A percentile compares a stretch with the other conserved stretches of the same genome.
Evolutionary conservation across 2,113 vertebrate genomes (phyloP).

Genomic region (Catharus minimus): DNA sequence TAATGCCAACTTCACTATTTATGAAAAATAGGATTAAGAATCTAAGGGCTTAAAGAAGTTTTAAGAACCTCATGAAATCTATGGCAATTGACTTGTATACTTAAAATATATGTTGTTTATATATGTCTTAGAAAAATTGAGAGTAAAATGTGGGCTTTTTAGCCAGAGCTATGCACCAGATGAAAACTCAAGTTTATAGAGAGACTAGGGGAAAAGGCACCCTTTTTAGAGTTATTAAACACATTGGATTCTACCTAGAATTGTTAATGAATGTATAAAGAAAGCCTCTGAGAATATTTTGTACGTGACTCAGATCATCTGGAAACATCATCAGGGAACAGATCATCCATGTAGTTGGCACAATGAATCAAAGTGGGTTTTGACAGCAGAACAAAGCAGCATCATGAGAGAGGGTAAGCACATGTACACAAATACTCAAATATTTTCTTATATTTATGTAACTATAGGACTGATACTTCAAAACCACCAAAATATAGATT

Average conservation of each 20-base stretch:
- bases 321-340: slow-evolving; percentile 42
- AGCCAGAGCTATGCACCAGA: not conserved
- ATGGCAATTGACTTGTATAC: not conserved
- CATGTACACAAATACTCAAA: not conserved
- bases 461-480: not conserved
- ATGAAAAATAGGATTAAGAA: not conserved
- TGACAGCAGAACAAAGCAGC: slow-evolving; percentile 45
- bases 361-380: slow-evolving; percentile 40
- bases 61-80: not conserved
- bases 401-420: not conserved
- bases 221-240: not conserved
- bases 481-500: not conserved
- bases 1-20: not conserved
- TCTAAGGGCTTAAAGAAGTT: not conserved
- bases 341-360: slow-evolving; percentile 40
- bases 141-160: not conserved
- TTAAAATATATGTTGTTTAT: not conserved
- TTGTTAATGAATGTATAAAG: not conserved
- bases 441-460: not conserved
- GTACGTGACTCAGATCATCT: slow-evolving; percentile 3
- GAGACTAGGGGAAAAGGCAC: not conserved
- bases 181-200: not conserved
- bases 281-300: slow-evolving; percentile 30
- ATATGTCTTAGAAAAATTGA: not conserved
- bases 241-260: not conserved